These are phyloP conservation scores for Dimorphilus gyrociliatus DNA, from an alignment of 2,888 invertebrate genomes.

Conservation along the genomic window DNA sequence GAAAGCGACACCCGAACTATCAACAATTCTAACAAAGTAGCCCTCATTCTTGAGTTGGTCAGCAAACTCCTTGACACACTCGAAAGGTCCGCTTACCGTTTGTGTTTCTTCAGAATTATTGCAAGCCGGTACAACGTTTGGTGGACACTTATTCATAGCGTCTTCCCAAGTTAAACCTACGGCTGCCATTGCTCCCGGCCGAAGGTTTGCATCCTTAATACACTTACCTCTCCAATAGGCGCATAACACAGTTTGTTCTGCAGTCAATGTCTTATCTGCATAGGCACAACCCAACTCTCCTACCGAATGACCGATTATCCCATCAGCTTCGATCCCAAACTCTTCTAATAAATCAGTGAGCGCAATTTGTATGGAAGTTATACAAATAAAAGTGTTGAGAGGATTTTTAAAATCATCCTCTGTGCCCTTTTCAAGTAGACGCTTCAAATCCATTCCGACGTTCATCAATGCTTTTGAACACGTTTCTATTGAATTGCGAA, in stretches of 20 bases:
- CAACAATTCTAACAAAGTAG: slow-evolving; percentile 66
- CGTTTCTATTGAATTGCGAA: too few species aligned
- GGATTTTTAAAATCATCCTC: too few species aligned
- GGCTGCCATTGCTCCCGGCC: slow-evolving; percentile 65
- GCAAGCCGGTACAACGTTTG: slow-evolving; percentile 67
- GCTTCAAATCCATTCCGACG: too few species aligned
- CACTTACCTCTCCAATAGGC: slow-evolving; percentile 47
- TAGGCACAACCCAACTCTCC: slow-evolving; percentile 82
- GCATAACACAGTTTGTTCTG: slow-evolving; percentile 55
- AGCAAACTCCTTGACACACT: slow-evolving; percentile 44
- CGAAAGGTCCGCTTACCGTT: slow-evolving; percentile 69
- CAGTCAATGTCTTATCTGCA: slow-evolving; percentile 75
- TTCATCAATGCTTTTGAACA: too few species aligned
- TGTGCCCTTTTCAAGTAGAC: too few species aligned
- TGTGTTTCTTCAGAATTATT: slow-evolving; percentile 79
- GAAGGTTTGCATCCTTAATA: slow-evolving; percentile 56
- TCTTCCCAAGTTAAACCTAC: slow-evolving; percentile 66
- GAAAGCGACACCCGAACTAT: slow-evolving; percentile 78
- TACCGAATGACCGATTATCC: slow-evolving; percentile 79
- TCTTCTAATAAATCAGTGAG: slow-evolving; percentile 62
- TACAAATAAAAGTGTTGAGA: too few species aligned
- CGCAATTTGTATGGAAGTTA: slow-evolving; percentile 65
- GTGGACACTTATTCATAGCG: slow-evolving; percentile 53
- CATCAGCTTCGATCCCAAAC: slow-evolving; percentile 60
- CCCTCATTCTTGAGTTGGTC: slow-evolving; percentile 45